Conservation (phyloP, 2,888 invertebrate species). For the Vanessa cardui region DNA sequence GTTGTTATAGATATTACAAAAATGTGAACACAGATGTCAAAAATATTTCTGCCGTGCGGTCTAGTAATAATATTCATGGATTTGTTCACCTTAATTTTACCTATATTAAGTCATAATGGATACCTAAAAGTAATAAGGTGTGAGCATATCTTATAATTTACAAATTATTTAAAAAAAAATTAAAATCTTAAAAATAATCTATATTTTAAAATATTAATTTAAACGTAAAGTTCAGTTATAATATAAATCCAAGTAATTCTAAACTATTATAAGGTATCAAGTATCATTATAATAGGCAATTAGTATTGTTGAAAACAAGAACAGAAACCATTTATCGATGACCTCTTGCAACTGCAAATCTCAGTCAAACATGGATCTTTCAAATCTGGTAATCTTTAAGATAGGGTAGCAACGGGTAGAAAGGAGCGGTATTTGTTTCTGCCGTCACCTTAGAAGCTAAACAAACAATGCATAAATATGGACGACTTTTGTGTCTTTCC, state of each 20-base stretch:
- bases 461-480: constrained; percentile 79
- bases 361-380: constrained; percentile 24
- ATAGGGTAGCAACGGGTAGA: constrained; percentile 62
- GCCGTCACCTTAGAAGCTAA: constrained; percentile 74
- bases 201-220: neutral
- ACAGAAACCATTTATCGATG: constrained; percentile 44
- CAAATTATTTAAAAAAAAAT: neutral
- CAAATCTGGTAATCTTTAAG: constrained; percentile 49
- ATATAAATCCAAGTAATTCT: constrained; percentile 27
- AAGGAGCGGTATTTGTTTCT: constrained; percentile 75
- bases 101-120: too few species aligned
- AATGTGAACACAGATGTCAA: too few species aligned
- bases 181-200: neutral
- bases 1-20: too few species aligned
- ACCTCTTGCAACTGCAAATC: constrained; percentile 39
- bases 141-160: neutral
- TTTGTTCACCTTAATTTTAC: too few species aligned
- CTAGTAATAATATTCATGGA: too few species aligned
- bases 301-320: constrained; percentile 68
- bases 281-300: constrained; percentile 81
- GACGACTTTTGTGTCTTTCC: constrained; percentile 70
- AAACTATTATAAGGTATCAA: constrained; percentile 58
- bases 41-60: too few species aligned
- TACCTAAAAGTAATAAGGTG: neutral
- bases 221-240: neutral